Evolutionary conservation across 2,888 invertebrate species (phyloP).

Genomic region (Nephrotoma flavescens): DNA sequence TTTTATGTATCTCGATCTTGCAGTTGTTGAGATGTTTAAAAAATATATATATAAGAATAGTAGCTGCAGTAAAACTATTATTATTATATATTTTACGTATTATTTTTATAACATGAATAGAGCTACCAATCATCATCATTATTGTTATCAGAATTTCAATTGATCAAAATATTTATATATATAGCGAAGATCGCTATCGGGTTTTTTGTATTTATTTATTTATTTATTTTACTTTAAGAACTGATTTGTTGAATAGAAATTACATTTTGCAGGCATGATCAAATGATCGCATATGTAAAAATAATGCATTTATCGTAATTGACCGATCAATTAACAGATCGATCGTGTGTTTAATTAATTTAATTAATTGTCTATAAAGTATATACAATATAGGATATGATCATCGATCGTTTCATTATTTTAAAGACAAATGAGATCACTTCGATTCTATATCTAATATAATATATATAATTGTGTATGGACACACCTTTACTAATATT

Average conservation of each 20-base stretch:
- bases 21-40: background rate
- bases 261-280: background rate
- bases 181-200: background rate
- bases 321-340: background rate
- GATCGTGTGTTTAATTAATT: background rate
- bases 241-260: background rate
- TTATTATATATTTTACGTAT: background rate
- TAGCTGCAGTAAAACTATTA: background rate
- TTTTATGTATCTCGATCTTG: background rate
- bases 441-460: background rate
- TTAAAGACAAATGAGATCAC: background rate
- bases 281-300: background rate
- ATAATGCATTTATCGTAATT: background rate
- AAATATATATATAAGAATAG: background rate
- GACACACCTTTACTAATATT: background rate
- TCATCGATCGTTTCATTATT: background rate
- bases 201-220: background rate
- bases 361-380: background rate
- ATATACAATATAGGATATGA: background rate
- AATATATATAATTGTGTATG: background rate
- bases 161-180: background rate
- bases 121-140: background rate
- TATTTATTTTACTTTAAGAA: background rate
- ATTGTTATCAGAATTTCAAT: background rate
- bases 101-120: background rate